phyloP scores from a whole-genome alignment of 1,140 invertebrate genomes.

The Acromyrmex charruanus region DNA sequence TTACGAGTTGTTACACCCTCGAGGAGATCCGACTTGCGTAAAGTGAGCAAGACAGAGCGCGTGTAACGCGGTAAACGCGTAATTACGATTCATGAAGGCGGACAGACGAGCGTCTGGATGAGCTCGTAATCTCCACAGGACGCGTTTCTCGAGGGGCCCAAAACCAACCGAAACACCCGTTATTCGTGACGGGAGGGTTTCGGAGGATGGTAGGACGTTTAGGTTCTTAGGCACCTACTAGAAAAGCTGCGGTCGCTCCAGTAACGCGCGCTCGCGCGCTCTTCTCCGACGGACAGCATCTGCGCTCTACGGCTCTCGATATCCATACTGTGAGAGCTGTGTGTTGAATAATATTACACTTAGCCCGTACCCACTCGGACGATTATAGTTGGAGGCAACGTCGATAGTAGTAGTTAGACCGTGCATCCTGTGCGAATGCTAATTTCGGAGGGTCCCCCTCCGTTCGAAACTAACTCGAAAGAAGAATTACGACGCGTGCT shows the following conservation, averaged over 20 bases:
- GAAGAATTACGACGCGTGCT: slow-evolving; percentile 51
- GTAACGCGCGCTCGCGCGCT: slow-evolving; percentile 45
- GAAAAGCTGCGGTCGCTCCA: slow-evolving; percentile 50
- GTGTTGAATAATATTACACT: slow-evolving; percentile 87
- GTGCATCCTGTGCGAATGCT: slow-evolving; percentile 87
- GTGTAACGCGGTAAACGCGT: slow-evolving; percentile 76
- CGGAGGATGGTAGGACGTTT: slow-evolving; percentile 57
- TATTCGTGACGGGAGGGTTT: slow-evolving; percentile 67
- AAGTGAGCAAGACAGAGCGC: not conserved
- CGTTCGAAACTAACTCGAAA: slow-evolving; percentile 34
- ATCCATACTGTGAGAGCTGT: slow-evolving; percentile 86
- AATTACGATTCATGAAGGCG: slow-evolving; percentile 84
- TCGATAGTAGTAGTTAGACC: slow-evolving; percentile 87
- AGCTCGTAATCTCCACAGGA: slow-evolving; percentile 71
- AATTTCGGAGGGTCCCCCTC: slow-evolving; percentile 79
- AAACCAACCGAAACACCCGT: slow-evolving; percentile 70
- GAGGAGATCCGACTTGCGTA: slow-evolving; percentile 12
- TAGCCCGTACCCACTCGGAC: slow-evolving; percentile 84
- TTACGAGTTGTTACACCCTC: slow-evolving; percentile 16
- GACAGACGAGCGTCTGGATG: slow-evolving; percentile 70
- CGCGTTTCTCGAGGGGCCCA: slow-evolving; percentile 64
- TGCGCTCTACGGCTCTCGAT: slow-evolving; percentile 84
- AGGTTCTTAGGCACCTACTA: slow-evolving; percentile 77
- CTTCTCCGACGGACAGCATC: slow-evolving; percentile 83
- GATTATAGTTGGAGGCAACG: slow-evolving; percentile 86